phyloP scores from a whole-genome alignment of 2,113 vertebrate species.

The Thunnus maccoyii region DNA sequence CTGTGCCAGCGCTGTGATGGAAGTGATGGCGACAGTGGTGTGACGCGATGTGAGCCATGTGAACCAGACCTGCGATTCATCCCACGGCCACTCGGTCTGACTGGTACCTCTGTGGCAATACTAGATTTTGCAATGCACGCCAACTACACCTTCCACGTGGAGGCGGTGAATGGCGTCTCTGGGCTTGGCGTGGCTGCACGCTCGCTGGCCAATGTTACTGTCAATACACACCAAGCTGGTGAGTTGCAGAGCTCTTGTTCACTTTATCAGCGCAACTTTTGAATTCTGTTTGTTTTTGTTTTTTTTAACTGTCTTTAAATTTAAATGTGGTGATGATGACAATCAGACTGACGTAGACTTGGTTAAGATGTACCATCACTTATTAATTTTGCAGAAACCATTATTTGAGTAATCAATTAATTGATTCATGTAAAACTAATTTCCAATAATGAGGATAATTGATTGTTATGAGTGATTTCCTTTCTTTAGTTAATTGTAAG shows the following conservation, averaged over 20 bases:
- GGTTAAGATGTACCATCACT: background rate
- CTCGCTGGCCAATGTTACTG: constrained; percentile 91
- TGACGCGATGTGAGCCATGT: constrained; percentile 90
- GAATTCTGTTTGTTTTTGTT: constrained; percentile 4
- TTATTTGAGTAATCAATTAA: background rate
- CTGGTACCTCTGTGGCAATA: constrained; percentile 91
- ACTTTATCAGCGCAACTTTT: background rate
- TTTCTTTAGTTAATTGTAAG: too few relatives aligned
- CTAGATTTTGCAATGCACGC: constrained; percentile 92
- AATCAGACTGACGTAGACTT: background rate
- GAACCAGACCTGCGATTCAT: constrained; percentile 93
- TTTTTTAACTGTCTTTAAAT: constrained; percentile 7
- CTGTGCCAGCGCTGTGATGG: constrained; percentile 93
- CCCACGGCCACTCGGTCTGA: constrained; percentile 91
- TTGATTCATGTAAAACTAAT: too few relatives aligned
- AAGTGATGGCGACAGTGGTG: constrained; percentile 25
- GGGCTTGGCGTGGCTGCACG: constrained; percentile 89
- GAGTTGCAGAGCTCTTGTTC: constrained; percentile 77
- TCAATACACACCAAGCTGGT: constrained; percentile 95
- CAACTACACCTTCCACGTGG: constrained; percentile 97
- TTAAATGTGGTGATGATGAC: background rate
- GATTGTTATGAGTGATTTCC: background rate
- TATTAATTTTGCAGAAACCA: background rate
- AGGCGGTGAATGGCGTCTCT: constrained; percentile 95
- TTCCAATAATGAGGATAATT: too few relatives aligned